Percentiles rank a stretch among this genome's conserved stretches.
phyloP scores from a whole-genome alignment of 2,797 vertebrate species.

The Ptychobarbus kaznakovi region DNA sequence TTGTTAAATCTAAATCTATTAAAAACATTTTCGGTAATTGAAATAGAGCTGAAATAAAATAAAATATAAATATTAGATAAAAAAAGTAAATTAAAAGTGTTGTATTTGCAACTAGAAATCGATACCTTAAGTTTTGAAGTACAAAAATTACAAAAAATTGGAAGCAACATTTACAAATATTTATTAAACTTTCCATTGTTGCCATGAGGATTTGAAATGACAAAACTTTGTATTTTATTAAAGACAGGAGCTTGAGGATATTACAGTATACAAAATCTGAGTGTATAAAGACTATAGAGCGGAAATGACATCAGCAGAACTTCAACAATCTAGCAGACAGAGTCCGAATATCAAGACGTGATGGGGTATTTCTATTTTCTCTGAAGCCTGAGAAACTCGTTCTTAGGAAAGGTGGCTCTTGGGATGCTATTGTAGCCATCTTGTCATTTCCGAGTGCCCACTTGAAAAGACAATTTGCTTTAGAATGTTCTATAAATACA shows the following conservation, averaged over 20 bases:
- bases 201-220: neutral
- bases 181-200: neutral
- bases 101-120: no score
- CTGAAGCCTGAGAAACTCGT: conserved; percentile 54
- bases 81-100: no score
- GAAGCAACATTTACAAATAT: neutral
- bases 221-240: neutral
- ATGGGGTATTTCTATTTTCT: conserved; percentile 51
- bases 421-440: conserved; percentile 54
- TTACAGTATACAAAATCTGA: neutral
- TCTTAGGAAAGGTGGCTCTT: conserved; percentile 44
- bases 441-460: conserved; percentile 51
- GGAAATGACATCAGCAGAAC: conserved; percentile 5
- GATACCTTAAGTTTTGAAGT: no score
- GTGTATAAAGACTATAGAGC: neutral
- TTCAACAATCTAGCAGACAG: neutral
- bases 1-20: neutral
- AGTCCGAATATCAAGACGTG: neutral
- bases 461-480: conserved; percentile 56
- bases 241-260: neutral
- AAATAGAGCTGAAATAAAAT: neutral
- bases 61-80: neutral
- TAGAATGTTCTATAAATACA: conserved; percentile 59
- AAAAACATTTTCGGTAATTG: neutral
- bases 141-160: neutral